Percentiles rank a stretch among this genome's conserved stretches.
Conservation (phyloP, 2,888 invertebrate species). For the Netelia inedita region DNA sequence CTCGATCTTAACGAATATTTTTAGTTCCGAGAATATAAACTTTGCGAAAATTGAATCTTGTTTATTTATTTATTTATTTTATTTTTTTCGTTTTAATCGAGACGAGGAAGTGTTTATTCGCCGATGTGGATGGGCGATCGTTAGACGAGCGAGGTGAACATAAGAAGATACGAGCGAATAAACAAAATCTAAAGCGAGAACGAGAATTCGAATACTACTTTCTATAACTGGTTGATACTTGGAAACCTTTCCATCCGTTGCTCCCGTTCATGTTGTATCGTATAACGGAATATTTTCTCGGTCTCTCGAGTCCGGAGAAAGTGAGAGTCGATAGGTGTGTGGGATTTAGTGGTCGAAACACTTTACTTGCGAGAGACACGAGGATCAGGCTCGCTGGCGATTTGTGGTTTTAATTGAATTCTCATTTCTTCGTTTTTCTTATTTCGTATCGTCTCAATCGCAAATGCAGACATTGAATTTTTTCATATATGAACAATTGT, state of each 20-base stretch:
- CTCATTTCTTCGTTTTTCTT: conserved; percentile 1
- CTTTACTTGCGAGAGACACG: conserved; percentile 16
- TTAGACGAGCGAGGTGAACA: background rate
- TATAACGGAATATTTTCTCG: conserved; percentile 68
- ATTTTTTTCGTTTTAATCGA: no score
- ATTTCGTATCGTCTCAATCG: background rate
- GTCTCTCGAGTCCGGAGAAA: conserved; percentile 67
- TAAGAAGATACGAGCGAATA: background rate
- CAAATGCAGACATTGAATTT: no score
- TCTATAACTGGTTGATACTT: conserved; percentile 55
- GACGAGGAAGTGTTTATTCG: no score
- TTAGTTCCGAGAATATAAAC: no score
- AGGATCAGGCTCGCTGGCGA: background rate
- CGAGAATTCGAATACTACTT: background rate
- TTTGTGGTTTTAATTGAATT: conserved; percentile 5
- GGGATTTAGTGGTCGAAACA: conserved; percentile 42
- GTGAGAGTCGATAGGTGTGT: conserved; percentile 66
- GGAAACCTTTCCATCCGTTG: conserved; percentile 56
- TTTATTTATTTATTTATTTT: no score
- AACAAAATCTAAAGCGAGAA: conserved; percentile 29
- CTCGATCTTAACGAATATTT: no score
- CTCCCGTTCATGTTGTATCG: conserved; percentile 68
- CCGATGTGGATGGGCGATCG: no score
- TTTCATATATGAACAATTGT: no score
- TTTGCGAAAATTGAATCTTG: no score